phyloP scores from a whole-genome alignment of 2,113 vertebrate species.

The Manacus vitellinus region DNA sequence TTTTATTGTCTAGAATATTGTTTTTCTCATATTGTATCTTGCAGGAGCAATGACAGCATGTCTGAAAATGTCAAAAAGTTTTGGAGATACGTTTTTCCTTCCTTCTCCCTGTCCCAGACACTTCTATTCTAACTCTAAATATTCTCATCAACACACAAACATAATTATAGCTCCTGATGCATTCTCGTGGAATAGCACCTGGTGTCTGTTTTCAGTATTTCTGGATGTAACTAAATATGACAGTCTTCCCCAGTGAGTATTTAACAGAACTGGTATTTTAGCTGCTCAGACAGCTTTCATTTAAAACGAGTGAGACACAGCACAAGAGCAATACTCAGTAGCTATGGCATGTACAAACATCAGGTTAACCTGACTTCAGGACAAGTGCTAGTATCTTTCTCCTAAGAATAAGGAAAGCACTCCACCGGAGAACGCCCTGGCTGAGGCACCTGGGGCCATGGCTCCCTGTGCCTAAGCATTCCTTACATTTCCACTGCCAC shows the following conservation, averaged over 20 bases:
- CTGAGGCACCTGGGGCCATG: fast-evolving
- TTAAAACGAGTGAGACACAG: background rate
- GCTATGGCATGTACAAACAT: background rate
- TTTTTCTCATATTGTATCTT: background rate
- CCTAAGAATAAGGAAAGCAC: background rate
- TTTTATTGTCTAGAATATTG: background rate
- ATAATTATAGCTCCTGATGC: background rate
- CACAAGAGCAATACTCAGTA: background rate
- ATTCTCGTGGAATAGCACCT: background rate
- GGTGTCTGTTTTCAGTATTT: background rate
- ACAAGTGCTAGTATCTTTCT: background rate
- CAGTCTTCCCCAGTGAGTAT: background rate
- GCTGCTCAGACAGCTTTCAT: background rate
- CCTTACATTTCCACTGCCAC: background rate
- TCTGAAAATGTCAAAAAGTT: background rate
- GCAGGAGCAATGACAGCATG: background rate
- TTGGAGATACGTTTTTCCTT: background rate
- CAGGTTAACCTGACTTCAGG: background rate
- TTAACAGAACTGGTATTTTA: background rate
- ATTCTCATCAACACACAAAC: background rate
- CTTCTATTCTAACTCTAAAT: background rate
- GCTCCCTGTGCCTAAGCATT: background rate
- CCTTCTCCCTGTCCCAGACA: background rate
- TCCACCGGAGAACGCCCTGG: background rate
- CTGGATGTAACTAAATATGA: background rate